A percentile compares a stretch with the other conserved stretches of the same genome.
Evolutionary conservation across 2,113 vertebrate species (phyloP).

Genomic region (Chlamydotis undulata): DNA sequence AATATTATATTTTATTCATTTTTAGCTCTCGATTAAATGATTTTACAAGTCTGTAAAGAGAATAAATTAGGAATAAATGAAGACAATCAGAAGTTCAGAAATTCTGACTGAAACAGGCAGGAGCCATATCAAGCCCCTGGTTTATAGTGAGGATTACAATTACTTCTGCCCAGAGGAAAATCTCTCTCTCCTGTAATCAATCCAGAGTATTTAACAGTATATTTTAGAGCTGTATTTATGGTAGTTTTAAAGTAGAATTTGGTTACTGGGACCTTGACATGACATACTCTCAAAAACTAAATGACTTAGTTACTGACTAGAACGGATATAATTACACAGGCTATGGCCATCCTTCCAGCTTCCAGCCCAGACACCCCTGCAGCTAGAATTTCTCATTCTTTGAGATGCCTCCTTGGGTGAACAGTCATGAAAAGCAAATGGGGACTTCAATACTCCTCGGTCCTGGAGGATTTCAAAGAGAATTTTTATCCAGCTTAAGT

Average conservation of each 20-base stretch:
- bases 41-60: not conserved
- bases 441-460: not conserved
- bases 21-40: not conserved
- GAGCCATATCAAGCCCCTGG: not conserved
- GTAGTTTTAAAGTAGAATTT: not conserved
- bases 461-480: not conserved
- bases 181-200: not conserved
- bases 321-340: not conserved
- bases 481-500: not conserved
- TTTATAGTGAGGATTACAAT: not conserved
- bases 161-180: not conserved
- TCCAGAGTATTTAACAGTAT: not conserved
- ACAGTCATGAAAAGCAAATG: not conserved
- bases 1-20: not conserved
- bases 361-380: not conserved
- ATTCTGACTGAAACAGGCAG: not conserved
- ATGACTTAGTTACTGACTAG: not conserved
- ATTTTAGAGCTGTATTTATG: not conserved
- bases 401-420: not conserved
- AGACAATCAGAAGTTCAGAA: not conserved
- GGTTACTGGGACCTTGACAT: not conserved
- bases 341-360: not conserved
- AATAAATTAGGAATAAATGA: not conserved
- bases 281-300: not conserved
- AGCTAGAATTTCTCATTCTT: not conserved